Evolutionary conservation across 64 coral and sea anemone genomes (phyloP).

Genomic region (Stichodactyla helianthus): DNA sequence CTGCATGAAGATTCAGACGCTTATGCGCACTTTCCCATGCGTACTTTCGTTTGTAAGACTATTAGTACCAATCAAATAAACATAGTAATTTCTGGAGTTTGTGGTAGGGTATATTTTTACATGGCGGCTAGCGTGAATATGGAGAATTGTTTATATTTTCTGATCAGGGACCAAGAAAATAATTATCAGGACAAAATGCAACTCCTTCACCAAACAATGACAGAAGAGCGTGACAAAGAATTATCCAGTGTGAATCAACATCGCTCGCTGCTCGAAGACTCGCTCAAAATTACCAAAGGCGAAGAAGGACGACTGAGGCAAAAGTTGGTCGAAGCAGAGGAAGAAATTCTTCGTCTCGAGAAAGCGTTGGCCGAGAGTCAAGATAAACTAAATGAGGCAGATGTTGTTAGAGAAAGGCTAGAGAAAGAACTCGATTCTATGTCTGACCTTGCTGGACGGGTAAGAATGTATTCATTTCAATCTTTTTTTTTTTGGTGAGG

Average conservation of each 20-base stretch:
- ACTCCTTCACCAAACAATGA: slow-evolving; percentile 59
- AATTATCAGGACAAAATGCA: slow-evolving; percentile 73
- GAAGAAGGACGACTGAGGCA: slow-evolving; percentile 72
- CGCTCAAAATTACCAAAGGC: slow-evolving; percentile 62
- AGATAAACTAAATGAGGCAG: slow-evolving; percentile 70
- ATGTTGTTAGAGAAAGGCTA: slow-evolving; percentile 65
- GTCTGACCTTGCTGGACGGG: slow-evolving; percentile 76
- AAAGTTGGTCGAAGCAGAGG: slow-evolving; percentile 77
- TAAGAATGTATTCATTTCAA: slow-evolving; percentile 8
- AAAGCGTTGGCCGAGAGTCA: slow-evolving; percentile 69
- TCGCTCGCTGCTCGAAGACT: slow-evolving; percentile 78
- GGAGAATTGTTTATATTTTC: neutral
- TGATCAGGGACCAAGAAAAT: slow-evolving; percentile 59
- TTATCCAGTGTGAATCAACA: slow-evolving; percentile 61
- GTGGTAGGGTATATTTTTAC: neutral
- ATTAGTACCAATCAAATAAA: too few species aligned
- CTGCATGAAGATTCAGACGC: too few species aligned
- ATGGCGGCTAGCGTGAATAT: neutral
- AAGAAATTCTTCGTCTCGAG: slow-evolving; percentile 90
- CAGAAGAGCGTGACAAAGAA: slow-evolving; percentile 77
- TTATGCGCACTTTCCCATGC: too few species aligned
- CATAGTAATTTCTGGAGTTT: too few species aligned
- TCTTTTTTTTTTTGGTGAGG: neutral
- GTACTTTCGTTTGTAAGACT: too few species aligned
- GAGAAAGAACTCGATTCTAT: slow-evolving; percentile 93